A percentile compares a stretch with the other conserved stretches of the same genome.
phyloP scores from a whole-genome alignment of 2,113 vertebrate genomes.

The Scomber japonicus region DNA sequence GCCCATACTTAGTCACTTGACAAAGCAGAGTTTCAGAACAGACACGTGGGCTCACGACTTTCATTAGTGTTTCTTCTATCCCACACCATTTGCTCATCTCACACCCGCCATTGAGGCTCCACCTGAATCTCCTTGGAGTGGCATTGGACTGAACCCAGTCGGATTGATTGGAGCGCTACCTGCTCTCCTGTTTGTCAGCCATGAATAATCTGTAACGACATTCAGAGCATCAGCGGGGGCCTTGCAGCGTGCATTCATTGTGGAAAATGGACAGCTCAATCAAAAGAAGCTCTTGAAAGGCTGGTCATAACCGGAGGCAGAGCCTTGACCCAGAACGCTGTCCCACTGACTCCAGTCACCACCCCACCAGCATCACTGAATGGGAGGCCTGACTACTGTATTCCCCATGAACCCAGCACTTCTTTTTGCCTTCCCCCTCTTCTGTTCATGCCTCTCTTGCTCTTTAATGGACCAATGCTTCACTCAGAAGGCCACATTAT shows the following conservation, averaged over 20 bases:
- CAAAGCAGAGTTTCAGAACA: conserved; percentile 8
- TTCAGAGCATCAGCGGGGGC: conserved; percentile 70
- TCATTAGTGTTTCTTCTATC: conserved; percentile 13
- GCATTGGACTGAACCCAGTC: conserved; percentile 74
- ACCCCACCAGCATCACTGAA: conserved; percentile 62
- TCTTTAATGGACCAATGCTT: conserved; percentile 80
- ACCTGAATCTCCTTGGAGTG: conserved; percentile 77
- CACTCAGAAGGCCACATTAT: conserved; percentile 79
- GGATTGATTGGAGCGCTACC: conserved; percentile 82
- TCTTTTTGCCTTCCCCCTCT: conserved; percentile 15
- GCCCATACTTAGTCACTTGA: neutral
- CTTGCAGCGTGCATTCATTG: conserved; percentile 76
- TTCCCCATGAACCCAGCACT: conserved; percentile 47
- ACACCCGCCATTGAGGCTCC: conserved; percentile 14
- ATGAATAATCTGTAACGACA: conserved; percentile 84
- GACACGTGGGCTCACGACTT: neutral
- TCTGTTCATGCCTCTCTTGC: conserved; percentile 31
- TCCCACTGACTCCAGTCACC: conserved; percentile 69
- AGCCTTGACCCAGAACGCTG: conserved; percentile 83
- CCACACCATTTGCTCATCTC: conserved; percentile 26
- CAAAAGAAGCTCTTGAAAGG: conserved; percentile 81
- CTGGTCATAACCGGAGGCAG: conserved; percentile 74
- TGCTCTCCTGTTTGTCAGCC: conserved; percentile 78
- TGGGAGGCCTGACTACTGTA: conserved; percentile 34
- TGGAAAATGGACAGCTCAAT: conserved; percentile 83